phyloP scores from a whole-genome alignment of 2,113 vertebrate species.

The Cryptoleucopteryx plumbea region DNA sequence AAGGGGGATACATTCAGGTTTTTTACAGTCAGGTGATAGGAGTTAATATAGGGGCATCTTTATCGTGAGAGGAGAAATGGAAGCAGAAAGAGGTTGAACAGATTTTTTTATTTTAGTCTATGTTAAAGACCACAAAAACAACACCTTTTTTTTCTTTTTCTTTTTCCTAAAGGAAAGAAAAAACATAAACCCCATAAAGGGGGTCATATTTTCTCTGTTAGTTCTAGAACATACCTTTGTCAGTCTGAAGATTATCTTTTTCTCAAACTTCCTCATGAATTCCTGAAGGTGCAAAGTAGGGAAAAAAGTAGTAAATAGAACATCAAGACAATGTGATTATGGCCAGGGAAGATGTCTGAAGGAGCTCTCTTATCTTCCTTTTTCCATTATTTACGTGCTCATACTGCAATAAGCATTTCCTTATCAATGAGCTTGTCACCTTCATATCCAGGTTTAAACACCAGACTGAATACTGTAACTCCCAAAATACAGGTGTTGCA shows the following conservation, averaged over 20 bases:
- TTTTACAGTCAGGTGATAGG: background rate
- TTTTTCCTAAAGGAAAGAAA: background rate
- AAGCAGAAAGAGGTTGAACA: background rate
- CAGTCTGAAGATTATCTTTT: background rate
- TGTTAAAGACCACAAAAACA: background rate
- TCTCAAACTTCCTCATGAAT: background rate
- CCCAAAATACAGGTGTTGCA: background rate
- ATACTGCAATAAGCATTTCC: background rate
- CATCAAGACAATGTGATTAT: background rate
- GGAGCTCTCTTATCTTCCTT: background rate
- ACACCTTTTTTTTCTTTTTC: background rate
- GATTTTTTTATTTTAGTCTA: background rate
- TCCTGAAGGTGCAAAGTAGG: background rate
- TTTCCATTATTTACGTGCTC: background rate
- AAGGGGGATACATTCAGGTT: background rate
- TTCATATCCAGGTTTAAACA: background rate
- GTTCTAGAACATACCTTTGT: background rate
- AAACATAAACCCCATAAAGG: background rate
- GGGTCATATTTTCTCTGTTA: background rate
- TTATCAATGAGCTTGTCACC: background rate
- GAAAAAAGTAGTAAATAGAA: background rate
- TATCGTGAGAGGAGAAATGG: background rate
- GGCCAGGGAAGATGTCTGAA: background rate
- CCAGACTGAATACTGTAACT: background rate
- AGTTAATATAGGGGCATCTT: background rate